Evolutionary conservation across 2,888 invertebrate genomes (phyloP), one percentile per base, ranked within the genome.

Genomic region (Oscheius myriophilus): DNA sequence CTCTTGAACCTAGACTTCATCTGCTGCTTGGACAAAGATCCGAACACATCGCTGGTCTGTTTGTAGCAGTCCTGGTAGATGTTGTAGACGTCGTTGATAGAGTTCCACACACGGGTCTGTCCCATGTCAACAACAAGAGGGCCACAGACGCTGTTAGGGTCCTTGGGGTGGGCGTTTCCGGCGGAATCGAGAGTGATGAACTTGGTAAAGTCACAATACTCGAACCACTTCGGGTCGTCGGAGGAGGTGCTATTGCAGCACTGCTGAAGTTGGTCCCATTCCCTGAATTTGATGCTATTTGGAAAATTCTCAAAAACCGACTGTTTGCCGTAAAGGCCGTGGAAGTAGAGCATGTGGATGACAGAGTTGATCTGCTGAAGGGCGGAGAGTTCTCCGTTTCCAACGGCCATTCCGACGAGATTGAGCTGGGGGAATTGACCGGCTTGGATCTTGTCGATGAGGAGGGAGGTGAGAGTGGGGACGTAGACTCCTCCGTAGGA

Each of bases 51-150:
- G 12, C 33, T n/a, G 11, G 58, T 57, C 73, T 67, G 51, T 3
- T 57, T 62, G 69, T 83, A 84, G 64, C 84, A 84, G 51, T 83
- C 80, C 57, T 82, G 61, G 57, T 82, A 81, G 43, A 84, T 55
- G 69, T 84, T 83, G 76, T 83, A 84, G 66, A 77, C 76, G 70
- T 83, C 79, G 63, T 78, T 64, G 52, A 55, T 75, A 69, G 25
- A 72, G 14, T 68, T 75, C 78, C 78, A 79, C 26, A 79, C 76
- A 71, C 75, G 70, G 11, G 67, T 45, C 52, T 75, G 73, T 42
- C 78, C 78, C 70, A 73, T 73, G 16, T 69, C 59, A n/a, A 74
- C 70, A 23, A 78, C 78, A 42, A 76, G 62, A 21, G 70, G 73
- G 2, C 67, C 61, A 18, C 70, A 71, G 26, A 58, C 52, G 46